Percentiles rank a stretch among this genome's conserved stretches.
Evolutionary conservation across 2,888 invertebrate genomes (phyloP).

Genomic region (Caenorhabditis sp.): DNA sequence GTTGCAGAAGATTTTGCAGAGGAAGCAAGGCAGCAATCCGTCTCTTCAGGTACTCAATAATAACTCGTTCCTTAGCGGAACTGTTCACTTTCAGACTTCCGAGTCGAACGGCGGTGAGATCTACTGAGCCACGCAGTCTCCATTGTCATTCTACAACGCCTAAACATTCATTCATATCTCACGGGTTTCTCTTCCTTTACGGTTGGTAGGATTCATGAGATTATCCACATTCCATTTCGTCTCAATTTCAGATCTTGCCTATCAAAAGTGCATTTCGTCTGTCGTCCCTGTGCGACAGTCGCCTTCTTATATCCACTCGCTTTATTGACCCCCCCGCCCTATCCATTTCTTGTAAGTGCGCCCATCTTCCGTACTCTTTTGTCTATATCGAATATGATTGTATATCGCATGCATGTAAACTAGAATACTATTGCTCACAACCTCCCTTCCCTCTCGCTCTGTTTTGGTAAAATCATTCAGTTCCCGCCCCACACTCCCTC

Average conservation of each 20-base stretch:
- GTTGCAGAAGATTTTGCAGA: conserved; percentile 47
- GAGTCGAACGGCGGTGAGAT: conserved; percentile 53
- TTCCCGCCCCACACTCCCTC: background rate
- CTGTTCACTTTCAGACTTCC: conserved; percentile 42
- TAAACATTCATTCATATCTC: conserved; percentile 7
- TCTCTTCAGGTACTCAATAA: conserved; percentile 37
- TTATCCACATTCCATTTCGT: background rate
- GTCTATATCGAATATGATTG: conserved; percentile 29
- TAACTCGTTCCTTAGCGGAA: too few species aligned
- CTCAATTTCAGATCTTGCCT: conserved; percentile 50
- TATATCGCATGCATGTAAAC: conserved; percentile 34
- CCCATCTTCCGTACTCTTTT: background rate
- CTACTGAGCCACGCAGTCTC: conserved; percentile 8
- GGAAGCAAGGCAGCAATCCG: conserved; percentile 48
- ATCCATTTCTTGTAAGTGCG: background rate
- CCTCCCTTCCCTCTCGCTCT: background rate
- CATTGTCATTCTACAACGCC: background rate
- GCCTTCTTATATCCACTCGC: conserved; percentile 21
- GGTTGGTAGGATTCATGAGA: background rate
- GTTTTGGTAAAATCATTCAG: background rate
- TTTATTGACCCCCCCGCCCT: conserved; percentile 22
- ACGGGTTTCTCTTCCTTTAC: conserved; percentile 35
- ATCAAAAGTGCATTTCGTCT: conserved; percentile 41
- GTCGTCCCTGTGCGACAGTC: background rate
- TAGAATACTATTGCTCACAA: conserved; percentile 38